Evolutionary conservation across 2,113 vertebrate genomes (phyloP).

Genomic region (Dasyprocta punctata): DNA sequence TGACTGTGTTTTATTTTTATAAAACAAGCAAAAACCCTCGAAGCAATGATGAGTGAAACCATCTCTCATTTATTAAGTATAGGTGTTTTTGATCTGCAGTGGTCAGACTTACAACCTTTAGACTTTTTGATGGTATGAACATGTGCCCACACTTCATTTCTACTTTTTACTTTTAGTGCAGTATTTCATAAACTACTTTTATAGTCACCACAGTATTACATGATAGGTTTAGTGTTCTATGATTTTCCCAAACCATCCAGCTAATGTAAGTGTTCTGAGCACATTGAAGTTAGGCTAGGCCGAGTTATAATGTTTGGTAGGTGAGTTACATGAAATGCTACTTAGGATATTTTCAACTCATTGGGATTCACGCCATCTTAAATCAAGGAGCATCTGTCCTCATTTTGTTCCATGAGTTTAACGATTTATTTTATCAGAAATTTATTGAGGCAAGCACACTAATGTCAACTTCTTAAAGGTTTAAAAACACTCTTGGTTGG

Average conservation of each 20-base stretch:
- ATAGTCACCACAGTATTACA: background rate
- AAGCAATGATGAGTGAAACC: background rate
- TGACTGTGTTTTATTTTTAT: background rate
- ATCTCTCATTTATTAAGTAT: background rate
- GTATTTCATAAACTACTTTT: background rate
- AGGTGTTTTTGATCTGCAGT: background rate
- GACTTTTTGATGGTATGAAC: background rate
- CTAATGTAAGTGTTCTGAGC: background rate
- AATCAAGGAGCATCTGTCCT: background rate
- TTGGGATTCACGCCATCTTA: background rate
- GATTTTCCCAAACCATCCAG: background rate
- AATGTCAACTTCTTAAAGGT: background rate
- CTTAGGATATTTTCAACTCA: background rate
- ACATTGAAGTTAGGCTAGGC: background rate
- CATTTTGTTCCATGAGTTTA: background rate
- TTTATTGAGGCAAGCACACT: background rate
- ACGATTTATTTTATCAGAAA: background rate
- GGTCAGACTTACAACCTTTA: background rate
- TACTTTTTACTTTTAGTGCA: background rate
- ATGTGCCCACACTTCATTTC: background rate
- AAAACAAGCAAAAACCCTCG: background rate
- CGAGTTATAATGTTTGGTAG: too few relatives aligned
- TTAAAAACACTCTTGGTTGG: background rate
- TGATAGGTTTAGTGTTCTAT: too few relatives aligned
- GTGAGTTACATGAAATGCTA: background rate